These are phyloP conservation scores for Kobus ellipsiprymnus DNA, from an alignment of 2,113 vertebrate genomes.

Conservation along the genomic window DNA sequence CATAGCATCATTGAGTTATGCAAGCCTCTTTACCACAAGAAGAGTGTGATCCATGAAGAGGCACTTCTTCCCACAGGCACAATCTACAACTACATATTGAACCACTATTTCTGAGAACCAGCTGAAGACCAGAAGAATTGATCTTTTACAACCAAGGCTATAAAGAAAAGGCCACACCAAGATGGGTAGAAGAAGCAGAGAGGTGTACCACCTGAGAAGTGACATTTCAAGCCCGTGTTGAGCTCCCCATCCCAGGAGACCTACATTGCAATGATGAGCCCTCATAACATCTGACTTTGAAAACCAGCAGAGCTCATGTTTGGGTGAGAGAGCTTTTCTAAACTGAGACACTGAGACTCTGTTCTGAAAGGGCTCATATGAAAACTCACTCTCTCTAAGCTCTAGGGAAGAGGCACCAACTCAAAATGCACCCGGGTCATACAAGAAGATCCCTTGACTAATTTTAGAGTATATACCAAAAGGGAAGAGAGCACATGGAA, in stretches of 20 bases:
- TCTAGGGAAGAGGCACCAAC: background rate
- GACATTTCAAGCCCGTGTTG: background rate
- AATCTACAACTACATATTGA: background rate
- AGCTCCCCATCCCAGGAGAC: background rate
- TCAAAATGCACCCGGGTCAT: background rate
- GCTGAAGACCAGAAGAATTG: background rate
- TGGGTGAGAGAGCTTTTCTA: background rate
- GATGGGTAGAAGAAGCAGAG: background rate
- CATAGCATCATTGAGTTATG: background rate
- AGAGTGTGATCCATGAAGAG: background rate
- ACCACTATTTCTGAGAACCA: background rate
- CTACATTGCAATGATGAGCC: background rate
- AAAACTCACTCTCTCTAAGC: background rate
- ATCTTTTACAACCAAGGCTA: background rate
- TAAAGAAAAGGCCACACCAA: background rate
- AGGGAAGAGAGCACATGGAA: background rate
- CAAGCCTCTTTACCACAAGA: background rate
- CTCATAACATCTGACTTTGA: background rate
- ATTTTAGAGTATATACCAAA: background rate
- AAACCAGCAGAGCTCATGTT: background rate
- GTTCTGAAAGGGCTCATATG: background rate
- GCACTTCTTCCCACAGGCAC: background rate
- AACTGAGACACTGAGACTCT: background rate
- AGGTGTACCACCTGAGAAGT: background rate
- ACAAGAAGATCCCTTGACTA: background rate